Percentiles rank a stretch among this genome's conserved stretches.
Conservation (phyloP, 2,888 invertebrate species). For the Caenorhabditis afra region DNA sequence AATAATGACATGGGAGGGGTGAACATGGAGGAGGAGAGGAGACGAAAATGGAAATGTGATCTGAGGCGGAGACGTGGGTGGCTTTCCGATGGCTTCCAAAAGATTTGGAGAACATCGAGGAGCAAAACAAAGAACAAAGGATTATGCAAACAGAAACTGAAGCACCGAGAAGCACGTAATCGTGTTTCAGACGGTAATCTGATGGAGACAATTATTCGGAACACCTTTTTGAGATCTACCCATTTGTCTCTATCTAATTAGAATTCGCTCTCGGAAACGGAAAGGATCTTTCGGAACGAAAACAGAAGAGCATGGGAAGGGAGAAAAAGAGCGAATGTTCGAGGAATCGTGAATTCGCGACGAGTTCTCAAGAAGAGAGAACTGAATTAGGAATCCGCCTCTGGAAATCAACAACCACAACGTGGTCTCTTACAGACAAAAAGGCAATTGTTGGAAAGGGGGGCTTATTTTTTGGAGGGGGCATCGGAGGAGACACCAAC, state of each 20-base stretch:
- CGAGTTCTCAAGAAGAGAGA: conserved; percentile 21
- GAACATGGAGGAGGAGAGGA: not conserved
- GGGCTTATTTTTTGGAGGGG: conserved; percentile 32
- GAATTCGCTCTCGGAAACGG: no score
- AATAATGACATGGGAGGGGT: conserved; percentile 3
- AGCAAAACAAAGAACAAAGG: no score
- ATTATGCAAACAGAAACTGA: conserved; percentile 34
- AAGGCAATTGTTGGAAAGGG: conserved; percentile 25
- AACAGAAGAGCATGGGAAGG: not conserved
- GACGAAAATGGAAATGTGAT: conserved; percentile 4
- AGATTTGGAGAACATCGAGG: no score
- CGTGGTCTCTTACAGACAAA: conserved; percentile 21
- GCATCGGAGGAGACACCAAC: conserved; percentile 29
- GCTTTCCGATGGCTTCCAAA: conserved; percentile 6
- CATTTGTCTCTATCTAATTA: no score
- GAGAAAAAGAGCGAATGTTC: conserved; percentile 10
- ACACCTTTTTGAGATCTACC: no score
- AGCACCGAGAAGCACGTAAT: no score
- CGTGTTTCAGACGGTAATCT: no score
- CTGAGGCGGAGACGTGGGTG: not conserved
- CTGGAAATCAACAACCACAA: conserved; percentile 27
- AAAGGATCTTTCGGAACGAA: not conserved
- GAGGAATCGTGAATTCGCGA: conserved; percentile 22
- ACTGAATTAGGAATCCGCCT: conserved; percentile 25
- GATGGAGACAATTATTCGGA: no score